phyloP scores from a whole-genome alignment of 2,113 vertebrate species.

The Mixornis gularis region DNA sequence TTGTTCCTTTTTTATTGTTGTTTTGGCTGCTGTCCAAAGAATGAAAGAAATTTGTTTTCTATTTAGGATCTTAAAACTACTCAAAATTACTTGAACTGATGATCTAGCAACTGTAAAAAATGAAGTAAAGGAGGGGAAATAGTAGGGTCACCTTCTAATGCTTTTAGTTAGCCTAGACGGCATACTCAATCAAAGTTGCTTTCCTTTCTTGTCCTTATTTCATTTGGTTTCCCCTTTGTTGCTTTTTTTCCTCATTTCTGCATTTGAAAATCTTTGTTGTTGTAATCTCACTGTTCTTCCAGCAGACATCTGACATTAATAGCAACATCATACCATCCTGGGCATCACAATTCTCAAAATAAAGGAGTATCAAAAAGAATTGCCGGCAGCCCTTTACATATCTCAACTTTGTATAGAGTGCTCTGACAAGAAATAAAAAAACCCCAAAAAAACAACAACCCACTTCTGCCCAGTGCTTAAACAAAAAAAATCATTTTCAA shows the following conservation, averaged over 20 bases:
- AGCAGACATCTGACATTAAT: constrained; percentile 2
- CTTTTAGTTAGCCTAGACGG: neutral
- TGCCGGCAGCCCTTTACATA: neutral
- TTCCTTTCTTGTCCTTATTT: neutral
- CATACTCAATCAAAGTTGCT: neutral
- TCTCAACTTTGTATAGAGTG: neutral
- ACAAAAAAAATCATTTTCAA: neutral
- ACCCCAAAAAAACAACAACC: no score
- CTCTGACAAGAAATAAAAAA: neutral
- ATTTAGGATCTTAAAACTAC: neutral
- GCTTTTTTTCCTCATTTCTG: neutral
- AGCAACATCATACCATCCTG: neutral
- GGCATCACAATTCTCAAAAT: neutral
- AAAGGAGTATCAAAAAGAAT: neutral
- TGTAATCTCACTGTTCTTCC: neutral
- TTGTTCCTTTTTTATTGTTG: neutral
- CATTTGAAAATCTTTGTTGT: neutral
- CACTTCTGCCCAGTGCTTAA: neutral
- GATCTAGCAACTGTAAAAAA: neutral
- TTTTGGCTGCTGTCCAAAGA: neutral
- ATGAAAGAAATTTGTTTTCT: neutral
- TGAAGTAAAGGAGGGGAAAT: neutral
- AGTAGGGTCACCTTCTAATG: neutral
- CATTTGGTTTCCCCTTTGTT: neutral
- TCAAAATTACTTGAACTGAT: neutral